phyloP scores from a whole-genome alignment of 2,113 vertebrate genomes.

The Caranx melampygus region DNA sequence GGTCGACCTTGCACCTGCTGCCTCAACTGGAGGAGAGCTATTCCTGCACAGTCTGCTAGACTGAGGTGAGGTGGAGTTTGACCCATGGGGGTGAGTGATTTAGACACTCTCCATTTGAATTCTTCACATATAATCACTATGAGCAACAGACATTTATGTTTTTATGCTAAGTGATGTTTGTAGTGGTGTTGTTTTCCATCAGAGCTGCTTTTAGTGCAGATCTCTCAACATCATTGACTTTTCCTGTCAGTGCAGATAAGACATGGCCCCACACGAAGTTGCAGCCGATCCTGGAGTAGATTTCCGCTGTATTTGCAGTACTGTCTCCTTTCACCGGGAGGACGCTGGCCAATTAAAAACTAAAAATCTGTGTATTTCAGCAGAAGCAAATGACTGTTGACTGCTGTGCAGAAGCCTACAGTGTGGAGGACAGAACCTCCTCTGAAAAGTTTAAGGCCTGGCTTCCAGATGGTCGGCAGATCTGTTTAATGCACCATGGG shows the following conservation, averaged over 20 bases:
- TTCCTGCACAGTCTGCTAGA: conserved; percentile 17
- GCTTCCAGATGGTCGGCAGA: conserved; percentile 71
- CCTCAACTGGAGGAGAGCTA: conserved; percentile 23
- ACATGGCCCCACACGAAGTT: conserved; percentile 41
- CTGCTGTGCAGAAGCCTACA: conserved; percentile 63
- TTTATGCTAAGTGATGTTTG: conserved; percentile 4
- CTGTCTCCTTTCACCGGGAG: conserved; percentile 64
- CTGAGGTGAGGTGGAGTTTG: conserved; percentile 2
- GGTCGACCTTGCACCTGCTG: conserved; percentile 46
- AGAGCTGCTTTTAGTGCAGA: conserved; percentile 32
- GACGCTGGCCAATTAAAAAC: conserved; percentile 74
- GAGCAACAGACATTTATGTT: neutral
- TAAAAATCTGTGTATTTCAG: conserved; percentile 76
- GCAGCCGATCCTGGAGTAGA: conserved; percentile 47
- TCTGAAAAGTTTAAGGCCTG: conserved; percentile 56
- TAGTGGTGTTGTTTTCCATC: conserved; percentile 22
- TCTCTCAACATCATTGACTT: conserved; percentile 48
- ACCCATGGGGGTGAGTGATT: neutral
- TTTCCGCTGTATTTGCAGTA: conserved; percentile 74
- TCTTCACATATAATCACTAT: neutral
- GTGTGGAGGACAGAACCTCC: conserved; percentile 46
- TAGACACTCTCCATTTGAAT: neutral
- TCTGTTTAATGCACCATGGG: conserved; percentile 49
- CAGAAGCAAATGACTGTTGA: conserved; percentile 76
- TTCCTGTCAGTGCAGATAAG: conserved; percentile 59